These are phyloP conservation scores for Limnephilus lunatus DNA, from an alignment of 2,888 invertebrate species.

Conservation along the genomic window DNA sequence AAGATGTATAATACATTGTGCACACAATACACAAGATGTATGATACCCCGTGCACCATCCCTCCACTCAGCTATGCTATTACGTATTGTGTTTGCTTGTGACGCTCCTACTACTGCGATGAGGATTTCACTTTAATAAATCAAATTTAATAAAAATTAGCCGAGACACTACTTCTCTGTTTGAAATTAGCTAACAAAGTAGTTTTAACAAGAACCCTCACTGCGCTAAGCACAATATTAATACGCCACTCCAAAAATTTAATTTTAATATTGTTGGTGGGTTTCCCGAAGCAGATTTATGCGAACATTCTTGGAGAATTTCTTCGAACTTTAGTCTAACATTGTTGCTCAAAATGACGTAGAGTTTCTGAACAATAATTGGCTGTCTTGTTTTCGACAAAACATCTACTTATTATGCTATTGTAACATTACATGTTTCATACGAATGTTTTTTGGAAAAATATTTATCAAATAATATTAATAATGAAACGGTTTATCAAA, in stretches of 20 bases:
- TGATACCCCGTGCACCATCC: no score
- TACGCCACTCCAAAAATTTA: background rate
- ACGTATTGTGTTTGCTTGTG: no score
- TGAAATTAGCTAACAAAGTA: no score
- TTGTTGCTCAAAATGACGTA: background rate
- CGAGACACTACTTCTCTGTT: background rate
- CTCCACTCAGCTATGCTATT: no score
- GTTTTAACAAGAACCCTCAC: background rate
- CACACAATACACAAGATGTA: no score
- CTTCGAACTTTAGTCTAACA: background rate
- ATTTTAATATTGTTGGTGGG: background rate
- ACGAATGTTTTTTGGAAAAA: background rate
- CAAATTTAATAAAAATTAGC: background rate
- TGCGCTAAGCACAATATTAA: background rate
- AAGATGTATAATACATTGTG: no score
- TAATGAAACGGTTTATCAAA: background rate
- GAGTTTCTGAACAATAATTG: background rate
- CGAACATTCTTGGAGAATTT: background rate
- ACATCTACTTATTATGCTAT: background rate
- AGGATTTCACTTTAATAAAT: background rate
- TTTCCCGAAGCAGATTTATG: background rate
- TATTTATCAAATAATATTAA: background rate
- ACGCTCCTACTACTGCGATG: background rate
- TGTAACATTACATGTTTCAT: background rate
- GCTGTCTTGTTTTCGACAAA: background rate